phyloP scores from a whole-genome alignment of 2,888 invertebrate species.

The Melinaea menophilus region DNA sequence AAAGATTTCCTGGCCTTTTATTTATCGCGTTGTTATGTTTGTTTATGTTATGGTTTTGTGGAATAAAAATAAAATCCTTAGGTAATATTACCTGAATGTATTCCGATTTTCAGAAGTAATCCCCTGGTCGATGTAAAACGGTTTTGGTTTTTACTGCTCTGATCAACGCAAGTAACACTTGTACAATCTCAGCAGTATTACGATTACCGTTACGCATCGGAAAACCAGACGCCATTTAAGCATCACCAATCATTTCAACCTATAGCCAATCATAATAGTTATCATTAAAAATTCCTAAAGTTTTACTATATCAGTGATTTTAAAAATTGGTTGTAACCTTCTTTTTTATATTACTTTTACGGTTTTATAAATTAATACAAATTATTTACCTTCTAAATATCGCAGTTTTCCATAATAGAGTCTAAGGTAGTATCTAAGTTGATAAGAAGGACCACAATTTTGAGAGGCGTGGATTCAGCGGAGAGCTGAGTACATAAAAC shows the following conservation, averaged over 20 bases:
- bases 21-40: no score
- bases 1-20: no score
- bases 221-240: conserved; percentile 93
- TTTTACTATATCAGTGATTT: no score
- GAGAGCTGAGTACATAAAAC: conserved; percentile 94
- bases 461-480: conserved; percentile 92
- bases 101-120: conserved; percentile 93
- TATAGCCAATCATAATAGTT: conserved; percentile 45
- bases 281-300: no score
- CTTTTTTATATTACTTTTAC: no score
- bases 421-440: conserved; percentile 99
- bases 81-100: conserved; percentile 85
- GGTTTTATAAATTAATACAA: not conserved
- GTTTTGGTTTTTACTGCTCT: conserved; percentile 91
- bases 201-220: conserved; percentile 93
- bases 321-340: no score
- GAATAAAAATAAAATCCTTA: not conserved
- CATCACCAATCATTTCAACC: conserved; percentile 93
- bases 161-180: conserved; percentile 93
- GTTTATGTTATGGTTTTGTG: no score
- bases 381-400: conserved; percentile 93
- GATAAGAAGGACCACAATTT: conserved; percentile 96
- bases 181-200: conserved; percentile 95
- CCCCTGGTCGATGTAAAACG: conserved; percentile 93
- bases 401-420: conserved; percentile 96